Evolutionary conservation across 2,113 vertebrate species (phyloP).

Genomic region (Ammodytes marinus): DNA sequence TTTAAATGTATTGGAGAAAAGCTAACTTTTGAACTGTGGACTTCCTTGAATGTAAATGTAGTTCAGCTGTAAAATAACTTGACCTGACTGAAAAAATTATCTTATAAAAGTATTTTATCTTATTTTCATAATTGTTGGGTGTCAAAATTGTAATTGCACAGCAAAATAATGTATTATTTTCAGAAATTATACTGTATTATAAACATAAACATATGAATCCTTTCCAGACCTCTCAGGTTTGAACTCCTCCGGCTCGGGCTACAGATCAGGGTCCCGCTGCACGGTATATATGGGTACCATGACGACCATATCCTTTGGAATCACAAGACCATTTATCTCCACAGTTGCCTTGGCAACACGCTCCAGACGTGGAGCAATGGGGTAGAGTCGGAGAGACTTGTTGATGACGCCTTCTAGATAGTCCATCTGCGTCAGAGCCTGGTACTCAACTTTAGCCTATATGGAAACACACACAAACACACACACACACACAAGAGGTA

Average conservation of each 20-base stretch:
- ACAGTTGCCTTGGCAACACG: slow-evolving; percentile 88
- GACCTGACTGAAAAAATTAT: too few species aligned
- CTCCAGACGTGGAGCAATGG: slow-evolving; percentile 73
- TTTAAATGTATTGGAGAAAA: too few species aligned
- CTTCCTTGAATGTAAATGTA: too few species aligned
- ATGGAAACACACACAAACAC: background rate
- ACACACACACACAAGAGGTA: background rate
- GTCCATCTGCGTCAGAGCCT: slow-evolving; percentile 85
- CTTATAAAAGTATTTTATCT: too few species aligned
- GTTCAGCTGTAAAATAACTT: too few species aligned
- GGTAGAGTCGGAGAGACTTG: slow-evolving; percentile 85
- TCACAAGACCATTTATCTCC: slow-evolving; percentile 83
- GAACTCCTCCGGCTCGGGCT: slow-evolving; percentile 85
- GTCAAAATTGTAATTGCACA: too few species aligned
- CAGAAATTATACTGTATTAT: background rate
- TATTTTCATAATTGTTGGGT: too few species aligned
- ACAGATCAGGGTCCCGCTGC: slow-evolving; percentile 74
- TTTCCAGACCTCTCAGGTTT: slow-evolving; percentile 85
- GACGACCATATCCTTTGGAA: slow-evolving; percentile 82
- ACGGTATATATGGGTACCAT: slow-evolving; percentile 77
- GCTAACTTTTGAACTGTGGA: too few species aligned
- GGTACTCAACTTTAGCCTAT: slow-evolving; percentile 80
- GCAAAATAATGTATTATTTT: slow-evolving; percentile 25
- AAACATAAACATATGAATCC: background rate
- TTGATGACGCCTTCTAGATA: slow-evolving; percentile 89